Evolutionary conservation across 2,888 invertebrate species (phyloP).

Genomic region (Atherix ibis): DNA sequence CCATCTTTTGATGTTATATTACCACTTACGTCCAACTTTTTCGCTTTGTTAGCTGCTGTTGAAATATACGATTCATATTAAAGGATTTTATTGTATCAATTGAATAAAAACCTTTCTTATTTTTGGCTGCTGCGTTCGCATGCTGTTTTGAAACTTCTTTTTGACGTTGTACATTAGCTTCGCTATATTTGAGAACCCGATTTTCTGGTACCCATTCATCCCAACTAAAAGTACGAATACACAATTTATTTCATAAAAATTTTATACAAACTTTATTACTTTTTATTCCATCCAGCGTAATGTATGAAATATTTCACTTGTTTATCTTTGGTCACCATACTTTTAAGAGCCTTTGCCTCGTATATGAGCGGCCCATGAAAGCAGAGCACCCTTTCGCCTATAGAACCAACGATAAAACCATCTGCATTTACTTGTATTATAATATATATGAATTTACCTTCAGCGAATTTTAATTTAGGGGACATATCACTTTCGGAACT

Average conservation of each 20-base stretch:
- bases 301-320: constrained; percentile 84
- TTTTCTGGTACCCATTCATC: constrained; percentile 88
- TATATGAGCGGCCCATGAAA: constrained; percentile 93
- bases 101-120: constrained; percentile 40
- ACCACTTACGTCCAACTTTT: constrained; percentile 22
- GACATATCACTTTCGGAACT: constrained; percentile 12
- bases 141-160: constrained; percentile 73
- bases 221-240: constrained; percentile 49
- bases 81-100: background rate
- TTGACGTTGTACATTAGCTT: constrained; percentile 73
- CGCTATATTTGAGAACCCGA: constrained; percentile 78
- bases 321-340: constrained; percentile 67
- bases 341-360: constrained; percentile 89
- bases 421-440: constrained; percentile 2
- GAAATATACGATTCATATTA: background rate
- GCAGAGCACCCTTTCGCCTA: constrained; percentile 81
- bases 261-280: constrained; percentile 49
- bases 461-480: constrained; percentile 53
- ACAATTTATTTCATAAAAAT: background rate
- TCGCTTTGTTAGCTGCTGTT: constrained; percentile 26
- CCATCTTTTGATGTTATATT: constrained; percentile 17
- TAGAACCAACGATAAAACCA: constrained; percentile 17
- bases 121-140: constrained; percentile 50
- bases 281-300: constrained; percentile 97
- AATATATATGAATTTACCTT: constrained; percentile 37